phyloP scores from a whole-genome alignment of 2,888 invertebrate species.

The Syritta pipiens region DNA sequence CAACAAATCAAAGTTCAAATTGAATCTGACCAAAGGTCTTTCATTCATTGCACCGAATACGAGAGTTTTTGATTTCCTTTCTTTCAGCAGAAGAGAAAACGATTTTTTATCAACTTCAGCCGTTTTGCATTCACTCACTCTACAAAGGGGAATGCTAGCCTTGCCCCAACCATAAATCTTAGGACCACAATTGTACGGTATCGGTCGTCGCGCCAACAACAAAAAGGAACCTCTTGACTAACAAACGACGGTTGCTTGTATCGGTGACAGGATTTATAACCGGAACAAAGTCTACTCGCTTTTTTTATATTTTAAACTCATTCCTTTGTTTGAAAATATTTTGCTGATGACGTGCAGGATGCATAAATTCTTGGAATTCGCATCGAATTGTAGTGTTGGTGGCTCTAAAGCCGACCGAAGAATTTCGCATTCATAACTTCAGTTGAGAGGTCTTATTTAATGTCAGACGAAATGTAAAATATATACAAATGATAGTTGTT shows the following conservation, averaged over 20 bases:
- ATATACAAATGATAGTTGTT: conserved; percentile 31
- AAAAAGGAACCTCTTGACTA: not conserved
- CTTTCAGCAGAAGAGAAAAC: conserved; percentile 4
- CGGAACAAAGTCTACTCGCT: not conserved
- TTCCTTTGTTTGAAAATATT: conserved; percentile 47
- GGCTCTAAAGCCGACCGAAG: conserved; percentile 21
- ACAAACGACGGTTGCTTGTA: conserved; percentile 11
- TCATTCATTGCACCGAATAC: conserved; percentile 30
- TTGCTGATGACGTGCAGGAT: conserved; percentile 52
- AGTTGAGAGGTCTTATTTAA: not conserved
- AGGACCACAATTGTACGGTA: conserved; percentile 34
- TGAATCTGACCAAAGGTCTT: conserved; percentile 48
- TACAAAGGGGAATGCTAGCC: conserved; percentile 29
- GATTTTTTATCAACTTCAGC: conserved; percentile 21
- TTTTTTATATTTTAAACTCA: conserved; percentile 18
- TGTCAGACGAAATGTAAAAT: conserved; percentile 14
- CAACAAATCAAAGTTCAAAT: conserved; percentile 54
- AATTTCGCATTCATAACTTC: conserved; percentile 15
- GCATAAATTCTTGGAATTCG: conserved; percentile 27
- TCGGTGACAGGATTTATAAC: conserved; percentile 39
- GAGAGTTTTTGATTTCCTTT: conserved; percentile 32
- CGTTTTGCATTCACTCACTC: conserved; percentile 6
- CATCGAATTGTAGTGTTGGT: conserved; percentile 5
- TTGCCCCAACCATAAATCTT: conserved; percentile 51
- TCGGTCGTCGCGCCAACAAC: not conserved